A percentile compares a stretch with the other conserved stretches of the same genome.
Conservation (phyloP, 2,113 vertebrate species). For the Triplophysa siluroides region DNA sequence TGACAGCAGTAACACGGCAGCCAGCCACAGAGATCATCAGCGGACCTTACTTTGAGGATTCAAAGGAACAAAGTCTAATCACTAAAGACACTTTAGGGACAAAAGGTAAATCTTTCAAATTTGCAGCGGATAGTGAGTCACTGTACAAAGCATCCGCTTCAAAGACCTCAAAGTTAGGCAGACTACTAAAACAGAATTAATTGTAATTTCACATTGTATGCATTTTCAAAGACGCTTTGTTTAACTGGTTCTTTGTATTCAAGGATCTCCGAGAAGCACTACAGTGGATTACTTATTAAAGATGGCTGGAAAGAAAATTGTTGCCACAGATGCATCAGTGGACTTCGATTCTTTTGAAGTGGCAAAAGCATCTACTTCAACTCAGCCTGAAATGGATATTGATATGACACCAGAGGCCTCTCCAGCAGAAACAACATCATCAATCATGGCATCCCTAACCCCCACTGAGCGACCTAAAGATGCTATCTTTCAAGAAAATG, state of each 20-base stretch:
- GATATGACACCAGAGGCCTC: constrained; percentile 9
- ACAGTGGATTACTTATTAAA: constrained; percentile 39
- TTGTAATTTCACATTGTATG: constrained; percentile 3
- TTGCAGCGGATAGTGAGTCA: not conserved
- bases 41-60: constrained; percentile 39
- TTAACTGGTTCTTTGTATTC: constrained; percentile 35
- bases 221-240: constrained; percentile 16
- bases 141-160: constrained; percentile 1
- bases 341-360: constrained; percentile 45
- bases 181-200: not conserved
- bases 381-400: constrained; percentile 29
- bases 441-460: constrained; percentile 23
- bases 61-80: constrained; percentile 17
- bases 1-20: constrained; percentile 33
- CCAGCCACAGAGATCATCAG: constrained; percentile 26
- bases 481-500: constrained; percentile 28
- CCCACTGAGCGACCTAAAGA: constrained; percentile 13
- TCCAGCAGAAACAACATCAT: constrained; percentile 25
- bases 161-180: not conserved
- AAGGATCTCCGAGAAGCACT: constrained; percentile 26
- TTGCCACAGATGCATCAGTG: constrained; percentile 12
- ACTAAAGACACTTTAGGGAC: constrained; percentile 16
- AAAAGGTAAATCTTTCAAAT: constrained; percentile 48
- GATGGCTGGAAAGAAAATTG: constrained; percentile 39
- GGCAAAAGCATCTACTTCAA: constrained; percentile 27